Percentiles rank a stretch among this genome's conserved stretches.
Evolutionary conservation across 2,113 vertebrate species (phyloP).

Genomic region (Catharus minimus): DNA sequence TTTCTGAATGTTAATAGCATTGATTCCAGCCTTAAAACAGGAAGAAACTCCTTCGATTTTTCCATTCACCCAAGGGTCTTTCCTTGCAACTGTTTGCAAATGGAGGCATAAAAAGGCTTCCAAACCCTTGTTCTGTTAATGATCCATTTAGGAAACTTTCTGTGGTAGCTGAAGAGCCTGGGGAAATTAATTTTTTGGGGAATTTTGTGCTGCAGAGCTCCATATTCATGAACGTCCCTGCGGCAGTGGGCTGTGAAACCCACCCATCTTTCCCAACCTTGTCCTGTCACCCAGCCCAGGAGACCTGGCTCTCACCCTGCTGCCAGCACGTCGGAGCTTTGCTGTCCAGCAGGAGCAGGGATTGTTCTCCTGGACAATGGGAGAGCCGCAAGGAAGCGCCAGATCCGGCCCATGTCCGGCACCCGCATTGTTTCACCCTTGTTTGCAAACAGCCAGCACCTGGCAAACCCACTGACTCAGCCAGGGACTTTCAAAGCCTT

Average conservation of each 20-base stretch:
- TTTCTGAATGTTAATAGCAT: conserved; percentile 41
- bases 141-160: background rate
- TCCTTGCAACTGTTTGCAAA: conserved; percentile 54
- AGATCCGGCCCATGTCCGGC: background rate
- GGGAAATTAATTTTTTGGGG: background rate
- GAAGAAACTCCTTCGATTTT: conserved; percentile 22
- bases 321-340: accelerated
- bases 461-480: conserved; percentile 47
- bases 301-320: background rate
- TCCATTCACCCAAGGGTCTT: background rate
- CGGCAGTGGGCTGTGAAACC: accelerated
- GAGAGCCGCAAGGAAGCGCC: background rate
- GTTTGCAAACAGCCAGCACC: conserved; percentile 24
- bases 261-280: background rate
- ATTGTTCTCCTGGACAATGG: conserved; percentile 59
- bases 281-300: accelerated
- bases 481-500: background rate
- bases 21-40: conserved; percentile 56
- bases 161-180: background rate
- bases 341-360: background rate
- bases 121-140: background rate
- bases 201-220: background rate
- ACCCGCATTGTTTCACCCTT: background rate
- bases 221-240: accelerated
- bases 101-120: conserved; percentile 42